These are phyloP conservation scores for Rhincodon typus DNA, from an alignment of 2,797 vertebrate species.

Conservation along the genomic window DNA sequence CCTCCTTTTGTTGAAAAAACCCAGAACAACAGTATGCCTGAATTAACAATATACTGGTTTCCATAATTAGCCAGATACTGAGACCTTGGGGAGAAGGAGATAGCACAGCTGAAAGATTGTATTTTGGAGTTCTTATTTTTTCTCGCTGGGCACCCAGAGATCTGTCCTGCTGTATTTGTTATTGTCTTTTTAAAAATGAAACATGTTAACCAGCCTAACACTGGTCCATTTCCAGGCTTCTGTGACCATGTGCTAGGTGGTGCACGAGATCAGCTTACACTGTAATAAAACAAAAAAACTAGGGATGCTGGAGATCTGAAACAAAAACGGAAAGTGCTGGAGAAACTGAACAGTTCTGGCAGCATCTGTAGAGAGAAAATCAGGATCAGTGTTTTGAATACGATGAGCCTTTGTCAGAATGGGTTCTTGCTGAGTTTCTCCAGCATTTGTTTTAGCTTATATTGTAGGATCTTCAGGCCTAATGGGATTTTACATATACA, in stretches of 20 bases:
- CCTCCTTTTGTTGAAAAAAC: not conserved
- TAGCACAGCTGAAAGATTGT: slow-evolving; percentile 27
- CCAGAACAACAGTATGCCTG: slow-evolving; percentile 28
- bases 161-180: not conserved
- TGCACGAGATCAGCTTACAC: not conserved
- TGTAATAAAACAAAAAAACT: too few relatives aligned
- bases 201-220: not conserved
- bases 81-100: slow-evolving; percentile 27
- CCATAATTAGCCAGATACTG: slow-evolving; percentile 31
- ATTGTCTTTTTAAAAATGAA: not conserved
- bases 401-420: too few relatives aligned
- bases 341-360: too few relatives aligned
- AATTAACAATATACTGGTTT: slow-evolving; percentile 27
- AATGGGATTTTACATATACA: not conserved
- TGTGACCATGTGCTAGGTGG: not conserved
- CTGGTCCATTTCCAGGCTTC: not conserved
- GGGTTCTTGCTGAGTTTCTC: too few relatives aligned
- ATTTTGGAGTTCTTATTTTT: slow-evolving; percentile 31
- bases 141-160: slow-evolving; percentile 14
- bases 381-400: too few relatives aligned
- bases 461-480: too few relatives aligned
- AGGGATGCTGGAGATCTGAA: too few relatives aligned
- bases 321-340: too few relatives aligned
- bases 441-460: too few relatives aligned
- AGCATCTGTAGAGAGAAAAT: too few relatives aligned